These are phyloP conservation scores for Ciona savignyi DNA, from an alignment of 23 tunicate genomes.

Conservation along the genomic window DNA sequence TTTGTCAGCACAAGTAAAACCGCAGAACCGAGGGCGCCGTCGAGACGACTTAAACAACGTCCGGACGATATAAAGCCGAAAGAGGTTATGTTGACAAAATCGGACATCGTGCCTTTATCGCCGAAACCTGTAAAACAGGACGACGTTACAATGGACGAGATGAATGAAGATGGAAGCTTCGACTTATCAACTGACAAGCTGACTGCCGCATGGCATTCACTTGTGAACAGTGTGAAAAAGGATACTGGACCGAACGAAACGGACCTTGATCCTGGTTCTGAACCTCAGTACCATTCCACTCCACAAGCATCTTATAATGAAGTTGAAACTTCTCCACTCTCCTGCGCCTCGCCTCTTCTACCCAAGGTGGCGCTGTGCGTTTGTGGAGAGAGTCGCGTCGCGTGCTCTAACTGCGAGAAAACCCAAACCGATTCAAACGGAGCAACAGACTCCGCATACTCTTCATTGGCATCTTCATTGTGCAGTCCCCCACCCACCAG, in stretches of 20 bases:
- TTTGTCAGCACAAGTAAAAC: slow-evolving; percentile 46
- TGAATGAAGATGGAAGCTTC: background rate
- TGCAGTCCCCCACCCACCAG: slow-evolving; percentile 28
- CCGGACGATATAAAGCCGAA: background rate
- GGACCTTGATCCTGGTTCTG: slow-evolving; percentile 1
- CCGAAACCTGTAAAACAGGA: background rate
- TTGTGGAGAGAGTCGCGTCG: background rate
- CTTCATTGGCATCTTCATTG: slow-evolving; percentile 45
- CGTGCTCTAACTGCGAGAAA: no score
- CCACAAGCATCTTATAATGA: background rate
- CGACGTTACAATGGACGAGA: no score
- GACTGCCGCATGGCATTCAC: slow-evolving; percentile 43
- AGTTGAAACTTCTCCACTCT: background rate
- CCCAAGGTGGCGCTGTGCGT: background rate
- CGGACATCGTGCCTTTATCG: background rate
- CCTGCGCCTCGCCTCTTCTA: background rate
- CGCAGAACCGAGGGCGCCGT: slow-evolving; percentile 24
- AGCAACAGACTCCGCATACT: slow-evolving; percentile 45
- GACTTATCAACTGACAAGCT: slow-evolving; percentile 48
- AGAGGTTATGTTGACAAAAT: background rate
- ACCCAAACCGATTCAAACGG: background rate
- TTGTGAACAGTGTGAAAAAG: slow-evolving; percentile 19
- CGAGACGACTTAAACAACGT: background rate
- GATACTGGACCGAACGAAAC: background rate
- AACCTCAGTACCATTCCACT: slow-evolving; percentile 20